Conservation (phyloP, 2,888 invertebrate species). For the Lepidochitona cinerea region DNA sequence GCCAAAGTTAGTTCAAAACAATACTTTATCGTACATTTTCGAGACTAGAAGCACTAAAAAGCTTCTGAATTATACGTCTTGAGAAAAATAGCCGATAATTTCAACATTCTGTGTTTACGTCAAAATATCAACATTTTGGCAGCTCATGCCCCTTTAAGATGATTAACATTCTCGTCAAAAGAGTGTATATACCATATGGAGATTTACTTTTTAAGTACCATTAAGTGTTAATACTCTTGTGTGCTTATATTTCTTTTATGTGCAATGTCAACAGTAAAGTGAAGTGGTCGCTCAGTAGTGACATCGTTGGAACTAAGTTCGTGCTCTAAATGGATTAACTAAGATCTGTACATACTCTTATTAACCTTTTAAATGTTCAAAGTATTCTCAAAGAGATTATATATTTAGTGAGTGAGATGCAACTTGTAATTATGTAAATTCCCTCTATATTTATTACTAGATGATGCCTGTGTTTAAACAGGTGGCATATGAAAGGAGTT, state of each 20-base stretch:
- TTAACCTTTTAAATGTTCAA: too few relatives aligned
- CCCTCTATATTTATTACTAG: neutral
- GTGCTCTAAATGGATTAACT: neutral
- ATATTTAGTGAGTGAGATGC: neutral
- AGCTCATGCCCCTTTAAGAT: too few relatives aligned
- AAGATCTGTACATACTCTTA: neutral
- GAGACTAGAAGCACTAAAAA: too few relatives aligned
- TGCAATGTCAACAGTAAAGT: neutral
- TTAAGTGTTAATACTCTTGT: neutral
- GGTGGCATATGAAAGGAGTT: too few relatives aligned
- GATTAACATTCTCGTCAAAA: neutral
- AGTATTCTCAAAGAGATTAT: neutral
- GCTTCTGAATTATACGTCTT: too few relatives aligned
- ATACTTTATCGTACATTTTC: too few relatives aligned
- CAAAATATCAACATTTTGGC: too few relatives aligned
- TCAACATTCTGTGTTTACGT: too few relatives aligned
- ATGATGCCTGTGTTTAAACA: too few relatives aligned
- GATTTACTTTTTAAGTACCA: neutral
- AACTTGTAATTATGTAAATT: constrained; percentile 3
- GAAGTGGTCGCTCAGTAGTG: neutral
- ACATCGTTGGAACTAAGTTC: neutral
- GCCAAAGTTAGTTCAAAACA: too few relatives aligned
- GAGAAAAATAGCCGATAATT: too few relatives aligned
- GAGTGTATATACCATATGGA: neutral
- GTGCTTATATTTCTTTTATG: neutral